Conservation (phyloP, 1,140 invertebrate species). For the Leptoteleia sp. region DNA sequence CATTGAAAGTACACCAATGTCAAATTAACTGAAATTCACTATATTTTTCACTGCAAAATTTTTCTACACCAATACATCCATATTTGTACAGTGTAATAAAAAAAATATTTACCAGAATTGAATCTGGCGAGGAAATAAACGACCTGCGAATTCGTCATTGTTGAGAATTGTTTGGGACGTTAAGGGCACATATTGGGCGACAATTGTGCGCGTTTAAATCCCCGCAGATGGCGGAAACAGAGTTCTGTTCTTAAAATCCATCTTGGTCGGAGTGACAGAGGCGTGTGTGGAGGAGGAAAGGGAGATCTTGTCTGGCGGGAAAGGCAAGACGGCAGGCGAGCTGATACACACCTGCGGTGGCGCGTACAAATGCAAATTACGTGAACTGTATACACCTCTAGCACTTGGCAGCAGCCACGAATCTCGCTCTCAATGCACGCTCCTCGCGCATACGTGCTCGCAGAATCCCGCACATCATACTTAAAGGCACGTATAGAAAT, state of each 20-base stretch:
- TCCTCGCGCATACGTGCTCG: conserved; percentile 49
- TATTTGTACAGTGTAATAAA: too few relatives aligned
- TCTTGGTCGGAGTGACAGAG: conserved; percentile 28
- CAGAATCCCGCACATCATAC: conserved; percentile 61
- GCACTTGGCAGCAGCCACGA: conserved; percentile 55
- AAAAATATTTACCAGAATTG: too few relatives aligned
- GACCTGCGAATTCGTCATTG: too few relatives aligned
- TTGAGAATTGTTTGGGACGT: too few relatives aligned
- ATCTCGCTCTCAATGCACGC: conserved; percentile 55
- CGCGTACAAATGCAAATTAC: conserved; percentile 63
- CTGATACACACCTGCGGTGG: conserved; percentile 57
- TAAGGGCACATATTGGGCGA: too few relatives aligned
- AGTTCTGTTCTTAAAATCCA: conserved; percentile 34
- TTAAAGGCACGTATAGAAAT: conserved; percentile 59
- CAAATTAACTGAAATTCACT: too few relatives aligned
- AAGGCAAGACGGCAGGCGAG: conserved; percentile 50
- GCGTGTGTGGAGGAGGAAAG: too few relatives aligned
- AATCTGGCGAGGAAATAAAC: too few relatives aligned
- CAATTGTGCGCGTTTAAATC: conserved; percentile 18
- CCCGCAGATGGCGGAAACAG: too few relatives aligned
- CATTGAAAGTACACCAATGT: too few relatives aligned
- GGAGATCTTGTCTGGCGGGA: conserved; percentile 43
- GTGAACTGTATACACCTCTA: conserved; percentile 59
- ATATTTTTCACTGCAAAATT: too few relatives aligned
- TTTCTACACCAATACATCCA: too few relatives aligned